Conservation (phyloP, 2,888 invertebrate species). For the Oscheius sp. region DNA sequence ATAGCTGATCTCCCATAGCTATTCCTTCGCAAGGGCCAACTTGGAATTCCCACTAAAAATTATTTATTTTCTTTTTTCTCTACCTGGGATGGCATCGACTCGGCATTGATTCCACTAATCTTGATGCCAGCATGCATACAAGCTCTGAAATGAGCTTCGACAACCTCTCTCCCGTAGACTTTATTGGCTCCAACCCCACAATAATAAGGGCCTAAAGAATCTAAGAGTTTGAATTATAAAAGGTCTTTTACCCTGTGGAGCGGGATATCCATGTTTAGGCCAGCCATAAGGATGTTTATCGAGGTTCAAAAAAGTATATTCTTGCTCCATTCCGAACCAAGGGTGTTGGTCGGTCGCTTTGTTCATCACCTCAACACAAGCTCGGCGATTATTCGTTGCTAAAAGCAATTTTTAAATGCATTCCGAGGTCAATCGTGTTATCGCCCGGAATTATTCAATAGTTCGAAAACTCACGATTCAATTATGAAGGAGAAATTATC, state of each 20-base stretch:
- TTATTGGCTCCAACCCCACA: slow-evolving; percentile 95
- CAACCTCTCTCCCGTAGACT: slow-evolving; percentile 91
- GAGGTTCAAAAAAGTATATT: slow-evolving; percentile 73
- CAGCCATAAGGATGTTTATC: slow-evolving; percentile 65
- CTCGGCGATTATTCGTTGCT: slow-evolving; percentile 72
- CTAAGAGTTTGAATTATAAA: too few species aligned
- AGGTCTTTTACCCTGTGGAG: slow-evolving; percentile 40
- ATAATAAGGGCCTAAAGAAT: slow-evolving; percentile 86
- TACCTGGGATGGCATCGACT: slow-evolving; percentile 82
- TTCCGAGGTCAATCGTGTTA: neutral
- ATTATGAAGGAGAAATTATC: neutral
- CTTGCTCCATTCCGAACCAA: slow-evolving; percentile 75
- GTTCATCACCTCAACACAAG: slow-evolving; percentile 72
- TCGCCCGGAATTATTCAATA: neutral
- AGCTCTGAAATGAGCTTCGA: slow-evolving; percentile 91
- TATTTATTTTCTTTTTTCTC: neutral
- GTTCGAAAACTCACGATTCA: neutral
- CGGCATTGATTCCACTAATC: slow-evolving; percentile 91
- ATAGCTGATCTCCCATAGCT: slow-evolving; percentile 73
- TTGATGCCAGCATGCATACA: slow-evolving; percentile 92
- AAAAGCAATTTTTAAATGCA: slow-evolving; percentile 29
- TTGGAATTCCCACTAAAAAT: slow-evolving; percentile 70
- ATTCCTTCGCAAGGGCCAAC: slow-evolving; percentile 74
- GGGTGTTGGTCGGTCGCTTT: slow-evolving; percentile 64
- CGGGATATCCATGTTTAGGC: slow-evolving; percentile 53